phyloP scores from a whole-genome alignment of 1,140 invertebrate species.

The Bombus waltoni region DNA sequence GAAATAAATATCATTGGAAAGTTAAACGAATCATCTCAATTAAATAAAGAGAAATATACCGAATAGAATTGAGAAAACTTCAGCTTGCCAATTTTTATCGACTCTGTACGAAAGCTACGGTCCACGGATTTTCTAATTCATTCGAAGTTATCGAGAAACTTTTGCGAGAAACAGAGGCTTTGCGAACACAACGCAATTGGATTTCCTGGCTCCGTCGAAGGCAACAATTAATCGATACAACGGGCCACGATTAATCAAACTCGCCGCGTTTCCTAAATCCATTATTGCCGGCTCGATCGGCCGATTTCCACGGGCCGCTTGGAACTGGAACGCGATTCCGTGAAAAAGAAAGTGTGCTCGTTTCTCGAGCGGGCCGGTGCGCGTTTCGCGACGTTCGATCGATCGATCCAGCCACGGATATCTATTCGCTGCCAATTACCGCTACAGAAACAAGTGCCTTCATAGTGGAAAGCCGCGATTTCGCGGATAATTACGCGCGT shows the following conservation, averaged over 20 bases:
- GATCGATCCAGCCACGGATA: conserved; percentile 51
- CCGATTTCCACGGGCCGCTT: conserved; percentile 13
- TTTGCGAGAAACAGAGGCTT: neutral
- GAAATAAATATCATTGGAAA: too few relatives aligned
- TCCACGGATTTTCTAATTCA: neutral
- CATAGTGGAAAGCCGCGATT: neutral
- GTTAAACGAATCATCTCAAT: too few relatives aligned
- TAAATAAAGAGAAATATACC: too few relatives aligned
- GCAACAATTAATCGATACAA: conserved; percentile 41
- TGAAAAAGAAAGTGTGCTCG: conserved; percentile 13
- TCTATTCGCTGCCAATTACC: conserved; percentile 66
- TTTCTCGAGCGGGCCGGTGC: conserved; percentile 27
- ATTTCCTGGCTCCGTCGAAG: neutral
- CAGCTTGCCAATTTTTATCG: neutral
- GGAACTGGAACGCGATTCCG: conserved; percentile 10
- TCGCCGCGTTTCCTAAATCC: conserved; percentile 38
- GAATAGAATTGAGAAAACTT: too few relatives aligned
- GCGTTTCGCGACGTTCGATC: conserved; percentile 59
- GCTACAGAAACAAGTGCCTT: conserved; percentile 36
- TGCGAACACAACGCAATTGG: neutral
- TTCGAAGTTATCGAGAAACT: neutral
- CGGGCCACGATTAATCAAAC: conserved; percentile 40
- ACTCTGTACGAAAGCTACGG: neutral
- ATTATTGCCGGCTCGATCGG: conserved; percentile 31
- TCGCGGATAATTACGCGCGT: conserved; percentile 13